Evolutionary conservation across 2,888 invertebrate species (phyloP).

Genomic region (Gonocerus acuteangulatus): DNA sequence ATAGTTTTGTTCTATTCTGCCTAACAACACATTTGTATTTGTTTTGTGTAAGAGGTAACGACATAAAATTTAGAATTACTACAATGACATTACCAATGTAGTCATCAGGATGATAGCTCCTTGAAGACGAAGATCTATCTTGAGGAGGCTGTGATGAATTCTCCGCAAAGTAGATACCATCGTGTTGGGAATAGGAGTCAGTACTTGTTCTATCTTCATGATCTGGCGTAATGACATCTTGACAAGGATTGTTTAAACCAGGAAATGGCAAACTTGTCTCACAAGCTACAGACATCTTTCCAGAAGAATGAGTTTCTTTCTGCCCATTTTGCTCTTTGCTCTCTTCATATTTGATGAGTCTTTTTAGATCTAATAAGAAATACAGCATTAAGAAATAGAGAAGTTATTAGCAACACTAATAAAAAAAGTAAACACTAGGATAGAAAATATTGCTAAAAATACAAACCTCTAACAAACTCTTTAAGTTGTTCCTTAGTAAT

Average conservation of each 20-base stretch:
- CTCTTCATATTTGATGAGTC: conserved; percentile 56
- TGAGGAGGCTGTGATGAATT: neutral
- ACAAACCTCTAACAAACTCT: too few species aligned
- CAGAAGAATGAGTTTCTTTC: neutral
- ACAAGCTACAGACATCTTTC: conserved; percentile 11
- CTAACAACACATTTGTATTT: too few species aligned
- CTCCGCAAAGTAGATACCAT: neutral
- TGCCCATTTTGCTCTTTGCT: conserved; percentile 16
- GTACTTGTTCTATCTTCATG: neutral
- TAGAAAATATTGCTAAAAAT: too few species aligned
- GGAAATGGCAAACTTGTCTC: neutral
- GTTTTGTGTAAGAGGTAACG: too few species aligned
- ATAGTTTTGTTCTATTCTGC: too few species aligned
- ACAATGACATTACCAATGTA: neutral
- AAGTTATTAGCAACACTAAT: too few species aligned
- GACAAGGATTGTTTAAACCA: too few species aligned
- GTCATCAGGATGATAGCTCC: conserved; percentile 1
- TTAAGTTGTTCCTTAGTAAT: too few species aligned
- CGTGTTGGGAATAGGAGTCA: neutral
- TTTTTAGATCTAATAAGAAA: conserved; percentile 55
- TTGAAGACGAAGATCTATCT: neutral
- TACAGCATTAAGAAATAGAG: too few species aligned
- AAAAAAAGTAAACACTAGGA: too few species aligned
- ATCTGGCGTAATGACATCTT: neutral
- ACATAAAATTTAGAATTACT: too few species aligned